Conservation (phyloP, 2,113 vertebrate genomes). For the Callionymus lyra region DNA sequence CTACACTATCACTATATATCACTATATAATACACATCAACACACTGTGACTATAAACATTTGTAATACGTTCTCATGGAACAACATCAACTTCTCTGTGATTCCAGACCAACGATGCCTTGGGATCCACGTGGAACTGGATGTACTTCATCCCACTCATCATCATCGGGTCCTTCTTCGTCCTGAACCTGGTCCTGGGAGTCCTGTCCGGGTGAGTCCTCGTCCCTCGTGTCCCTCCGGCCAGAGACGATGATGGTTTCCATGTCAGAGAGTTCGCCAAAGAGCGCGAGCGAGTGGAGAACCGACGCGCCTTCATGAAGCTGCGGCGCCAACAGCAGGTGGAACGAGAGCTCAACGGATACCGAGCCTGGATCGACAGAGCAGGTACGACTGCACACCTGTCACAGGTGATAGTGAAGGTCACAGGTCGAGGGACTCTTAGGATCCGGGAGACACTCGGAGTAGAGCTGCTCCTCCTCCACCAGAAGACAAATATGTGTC, state of each 20-base stretch:
- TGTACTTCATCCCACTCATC: slow-evolving; percentile 96
- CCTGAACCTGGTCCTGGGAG: slow-evolving; percentile 92
- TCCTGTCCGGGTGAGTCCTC: slow-evolving; percentile 83
- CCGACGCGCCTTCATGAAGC: slow-evolving; percentile 94
- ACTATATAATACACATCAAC: too few species aligned
- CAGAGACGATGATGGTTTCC: not conserved
- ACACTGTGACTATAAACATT: not conserved
- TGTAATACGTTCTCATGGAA: not conserved
- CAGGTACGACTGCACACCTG: slow-evolving; percentile 63
- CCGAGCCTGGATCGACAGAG: slow-evolving; percentile 96
- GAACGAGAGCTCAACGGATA: slow-evolving; percentile 94
- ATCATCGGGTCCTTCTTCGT: slow-evolving; percentile 96
- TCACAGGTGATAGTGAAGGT: too few species aligned
- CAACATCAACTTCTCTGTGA: not conserved
- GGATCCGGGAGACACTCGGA: too few species aligned
- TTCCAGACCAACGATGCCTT: slow-evolving; percentile 92
- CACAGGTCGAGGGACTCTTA: too few species aligned
- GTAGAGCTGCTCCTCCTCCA: too few species aligned
- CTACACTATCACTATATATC: too few species aligned
- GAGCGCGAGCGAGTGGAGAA: slow-evolving; percentile 97
- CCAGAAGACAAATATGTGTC: too few species aligned
- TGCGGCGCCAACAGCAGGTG: slow-evolving; percentile 94
- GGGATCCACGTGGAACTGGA: slow-evolving; percentile 91
- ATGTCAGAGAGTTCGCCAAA: slow-evolving; percentile 91
- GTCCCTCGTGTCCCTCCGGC: not conserved